Evolutionary conservation across 2,797 vertebrate genomes (phyloP), one percentile per base, ranked within the genome.

Genomic region (Phataginus tricuspis): DNA sequence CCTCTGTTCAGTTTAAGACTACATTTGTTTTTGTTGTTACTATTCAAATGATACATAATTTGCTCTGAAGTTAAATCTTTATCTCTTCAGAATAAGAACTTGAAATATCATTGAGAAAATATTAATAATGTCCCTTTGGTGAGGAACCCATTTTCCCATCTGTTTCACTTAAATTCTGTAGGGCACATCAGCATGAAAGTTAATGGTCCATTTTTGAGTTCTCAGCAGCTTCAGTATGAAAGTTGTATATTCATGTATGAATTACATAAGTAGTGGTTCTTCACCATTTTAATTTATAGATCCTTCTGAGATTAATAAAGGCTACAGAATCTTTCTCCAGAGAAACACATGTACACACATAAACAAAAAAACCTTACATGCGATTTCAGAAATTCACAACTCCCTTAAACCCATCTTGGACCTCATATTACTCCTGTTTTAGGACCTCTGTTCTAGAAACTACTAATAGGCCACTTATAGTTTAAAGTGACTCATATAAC

Each of bases 271-370:
- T n/a, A 4, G 1, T 89, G 42, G 25, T 75, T 86, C 57, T 84
- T 27, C 66, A 8, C 4, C 23, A 61, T 90, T 89, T 94, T 69
- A 45, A 11, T 88, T 21, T 66, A n/a, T 78, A 63, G 14, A 88
- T 91, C 82, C 14, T 79, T 91, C 77, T 51, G 39, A 75, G 77
- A 86, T 21, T 57, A 79, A 83, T 79, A 57, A 68, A 95, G 80
- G 29, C 51, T 42, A 5, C n/a, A 39, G 6, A 71, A n/a, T 80
- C 45, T 68, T 6, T 92, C 9, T 94, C 39, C 2, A 77, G 57
- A 82, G 92, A 84, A 45, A 29, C 18, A 4, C 8, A 13, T 49
- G 21, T n/a, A 39, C 21, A 7, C 31, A 55, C 12, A 45, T 61
- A 12, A 57, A 37, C 42, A 45, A 42, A 86, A 86, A 78, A 64